Evolutionary conservation across 30 jellyfish, hydroid and myxozoan genomes (phyloP), one percentile per base, ranked within the genome.

Genomic region (Aurelia sp.): DNA sequence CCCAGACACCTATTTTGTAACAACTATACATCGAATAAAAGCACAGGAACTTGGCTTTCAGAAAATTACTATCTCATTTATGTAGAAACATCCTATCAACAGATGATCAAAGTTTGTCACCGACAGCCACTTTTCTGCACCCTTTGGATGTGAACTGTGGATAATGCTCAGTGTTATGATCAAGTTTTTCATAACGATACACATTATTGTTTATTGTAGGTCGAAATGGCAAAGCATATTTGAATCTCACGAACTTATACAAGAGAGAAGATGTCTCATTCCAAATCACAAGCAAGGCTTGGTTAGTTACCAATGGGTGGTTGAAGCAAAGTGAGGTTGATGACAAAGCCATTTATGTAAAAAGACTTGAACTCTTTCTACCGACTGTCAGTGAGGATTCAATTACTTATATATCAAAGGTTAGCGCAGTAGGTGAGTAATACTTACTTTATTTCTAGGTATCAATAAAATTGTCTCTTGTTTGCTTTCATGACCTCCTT

Each of bases 301-400:
- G 90, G 90, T 47, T 80, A n/a, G 80, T 80, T 63, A 51, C 50
- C 35, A 80, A 80, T 60, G 74, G 48, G 10, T 80, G 90, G 90
- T 41, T 80, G 65, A 27, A 11, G 31, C 48, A 69, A 65, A 63
- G 90, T 22, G 90, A 80, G 11, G 90, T 67, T 22, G 55, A 44
- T 0, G 40, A 59, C 35, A 41, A 71, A 7, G 63, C 82, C 40
- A 71, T 71, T 59, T 71, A 71, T 50, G 64, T 71, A 9, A 71
- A 71, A 71, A 50, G 55, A 31, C 48, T 71, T 71, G 62, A 71
- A n/a, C 0, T 71, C 31, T 71, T 71, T 41, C 40, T 71, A 41
- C 82, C 82, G 12, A 71, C 82, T 22, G 82, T 71, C 24, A 71
- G 63, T 9, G 82, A 71, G 17, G 55, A 50, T 8, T 71, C 82